Percentiles rank a stretch among this genome's conserved stretches.
Conservation (phyloP, 1,140 invertebrate species). For the Cephus cinctus region DNA sequence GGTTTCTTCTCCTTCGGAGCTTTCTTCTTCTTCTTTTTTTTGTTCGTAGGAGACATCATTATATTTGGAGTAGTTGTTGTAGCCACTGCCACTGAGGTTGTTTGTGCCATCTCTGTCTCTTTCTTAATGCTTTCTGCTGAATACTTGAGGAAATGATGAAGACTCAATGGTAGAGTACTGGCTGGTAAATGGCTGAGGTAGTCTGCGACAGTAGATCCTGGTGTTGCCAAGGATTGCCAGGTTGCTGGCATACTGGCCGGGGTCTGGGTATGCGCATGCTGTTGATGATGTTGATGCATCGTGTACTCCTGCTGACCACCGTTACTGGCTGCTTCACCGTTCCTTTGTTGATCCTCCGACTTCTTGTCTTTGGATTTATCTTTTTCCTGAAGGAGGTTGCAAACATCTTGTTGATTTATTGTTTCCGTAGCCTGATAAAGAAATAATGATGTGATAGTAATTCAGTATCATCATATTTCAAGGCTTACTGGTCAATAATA, state of each 20-base stretch:
- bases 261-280: conserved; percentile 54
- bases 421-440: conserved; percentile 40
- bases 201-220: conserved; percentile 76
- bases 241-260: conserved; percentile 56
- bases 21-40: conserved; percentile 84
- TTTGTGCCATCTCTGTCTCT: conserved; percentile 64
- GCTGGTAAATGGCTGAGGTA: conserved; percentile 75
- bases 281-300: conserved; percentile 54
- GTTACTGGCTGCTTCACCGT: conserved; percentile 20
- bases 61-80: conserved; percentile 55
- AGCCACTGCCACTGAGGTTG: conserved; percentile 57
- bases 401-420: conserved; percentile 53
- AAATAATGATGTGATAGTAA: conserved; percentile 8
- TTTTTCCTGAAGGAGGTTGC: conserved; percentile 52
- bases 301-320: conserved; percentile 48
- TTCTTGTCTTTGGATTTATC: conserved; percentile 53
- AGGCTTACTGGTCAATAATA: too few species aligned
- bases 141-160: conserved; percentile 83
- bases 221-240: conserved; percentile 75
- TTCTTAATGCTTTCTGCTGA: conserved; percentile 76
- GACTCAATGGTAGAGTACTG: conserved; percentile 71
- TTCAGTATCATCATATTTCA: too few species aligned
- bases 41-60: conserved; percentile 58
- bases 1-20: conserved; percentile 76
- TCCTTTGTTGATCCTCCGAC: conserved; percentile 29